Conservation (phyloP, 64 coral and sea anemone species). For the Actinia tenebrosa region DNA sequence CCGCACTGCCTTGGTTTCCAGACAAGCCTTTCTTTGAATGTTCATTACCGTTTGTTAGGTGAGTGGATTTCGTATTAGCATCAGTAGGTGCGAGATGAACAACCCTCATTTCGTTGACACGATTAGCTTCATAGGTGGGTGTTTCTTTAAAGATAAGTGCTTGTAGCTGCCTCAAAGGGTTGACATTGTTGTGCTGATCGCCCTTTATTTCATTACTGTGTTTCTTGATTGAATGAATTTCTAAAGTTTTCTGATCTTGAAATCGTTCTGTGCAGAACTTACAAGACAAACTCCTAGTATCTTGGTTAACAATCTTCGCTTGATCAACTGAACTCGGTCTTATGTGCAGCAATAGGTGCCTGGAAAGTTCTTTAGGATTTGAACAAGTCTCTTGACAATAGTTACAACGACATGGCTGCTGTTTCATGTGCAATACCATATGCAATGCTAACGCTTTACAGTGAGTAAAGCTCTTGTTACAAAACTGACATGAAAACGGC, state of each 20-base stretch:
- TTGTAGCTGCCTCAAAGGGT: slow-evolving; percentile 22
- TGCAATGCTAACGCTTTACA: not conserved
- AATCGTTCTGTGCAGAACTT: not conserved
- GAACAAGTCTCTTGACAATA: not conserved
- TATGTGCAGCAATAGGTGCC: not conserved
- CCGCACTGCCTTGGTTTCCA: not conserved
- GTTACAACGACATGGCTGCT: slow-evolving; percentile 2
- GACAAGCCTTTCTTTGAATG: not conserved
- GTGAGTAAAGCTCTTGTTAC: slow-evolving; percentile 2
- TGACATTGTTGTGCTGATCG: not conserved
- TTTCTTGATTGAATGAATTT: slow-evolving; percentile 9
- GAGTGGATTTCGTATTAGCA: not conserved
- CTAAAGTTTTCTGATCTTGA: not conserved
- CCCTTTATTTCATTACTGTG: not conserved
- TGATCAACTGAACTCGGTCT: not conserved
- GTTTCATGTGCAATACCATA: not conserved
- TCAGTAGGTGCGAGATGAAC: not conserved
- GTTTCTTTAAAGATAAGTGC: slow-evolving; percentile 28
- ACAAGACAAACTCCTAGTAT: not conserved
- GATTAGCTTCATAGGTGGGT: slow-evolving; percentile 14
- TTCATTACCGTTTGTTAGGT: not conserved
- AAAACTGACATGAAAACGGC: slow-evolving; percentile 14
- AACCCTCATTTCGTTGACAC: slow-evolving; percentile 6
- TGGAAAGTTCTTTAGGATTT: not conserved
- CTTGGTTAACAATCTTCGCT: not conserved